Conservation (phyloP, 2,113 vertebrate genomes). For the Elephantulus edwardii region DNA sequence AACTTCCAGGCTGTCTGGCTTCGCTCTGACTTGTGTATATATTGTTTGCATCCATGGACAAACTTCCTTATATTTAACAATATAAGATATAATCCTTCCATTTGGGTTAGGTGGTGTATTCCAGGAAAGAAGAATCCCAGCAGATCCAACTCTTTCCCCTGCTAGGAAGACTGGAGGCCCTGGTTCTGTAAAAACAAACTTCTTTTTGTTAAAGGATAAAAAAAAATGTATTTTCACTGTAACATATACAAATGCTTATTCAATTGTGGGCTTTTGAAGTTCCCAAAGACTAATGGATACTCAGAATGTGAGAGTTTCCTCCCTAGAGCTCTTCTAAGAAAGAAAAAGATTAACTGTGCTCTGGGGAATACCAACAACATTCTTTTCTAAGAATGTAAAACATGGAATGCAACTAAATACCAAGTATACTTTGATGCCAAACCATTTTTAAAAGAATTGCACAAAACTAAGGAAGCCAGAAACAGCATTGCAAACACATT, state of each 20-base stretch:
- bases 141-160: slow-evolving; percentile 95
- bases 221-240: slow-evolving; percentile 9
- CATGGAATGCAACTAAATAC: slow-evolving; percentile 68
- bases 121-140: slow-evolving; percentile 96
- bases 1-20: slow-evolving; percentile 89
- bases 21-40: slow-evolving; percentile 88
- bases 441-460: slow-evolving; percentile 47
- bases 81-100: slow-evolving; percentile 88
- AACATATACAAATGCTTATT: slow-evolving; percentile 33
- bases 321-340: slow-evolving; percentile 27
- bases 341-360: slow-evolving; percentile 63
- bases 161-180: slow-evolving; percentile 87
- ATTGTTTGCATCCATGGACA: slow-evolving; percentile 92
- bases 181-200: slow-evolving; percentile 83
- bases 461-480: slow-evolving; percentile 44
- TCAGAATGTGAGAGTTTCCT: slow-evolving; percentile 46
- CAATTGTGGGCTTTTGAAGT: slow-evolving; percentile 20
- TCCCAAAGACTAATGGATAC: slow-evolving; percentile 18
- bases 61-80: slow-evolving; percentile 95
- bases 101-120: slow-evolving; percentile 84
- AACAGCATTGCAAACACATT: background rate
- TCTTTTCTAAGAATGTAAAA: slow-evolving; percentile 79
- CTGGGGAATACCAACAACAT: slow-evolving; percentile 74
- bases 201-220: slow-evolving; percentile 44
- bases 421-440: slow-evolving; percentile 70